Conservation (phyloP, 2,888 invertebrate species). For the Calliopum simillimum region DNA sequence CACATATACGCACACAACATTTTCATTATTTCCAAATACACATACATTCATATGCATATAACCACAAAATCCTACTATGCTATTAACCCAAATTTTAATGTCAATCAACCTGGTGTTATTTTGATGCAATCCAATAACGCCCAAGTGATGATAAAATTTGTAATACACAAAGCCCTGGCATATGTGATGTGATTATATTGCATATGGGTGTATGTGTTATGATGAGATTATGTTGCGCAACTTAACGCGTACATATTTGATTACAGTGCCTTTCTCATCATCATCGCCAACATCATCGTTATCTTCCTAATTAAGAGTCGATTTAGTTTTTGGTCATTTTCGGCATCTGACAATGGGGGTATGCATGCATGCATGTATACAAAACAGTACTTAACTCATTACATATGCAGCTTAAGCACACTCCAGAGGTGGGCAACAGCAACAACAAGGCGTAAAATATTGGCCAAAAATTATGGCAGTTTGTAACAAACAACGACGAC, state of each 20-base stretch:
- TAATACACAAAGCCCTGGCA: neutral
- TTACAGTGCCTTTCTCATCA: neutral
- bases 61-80: neutral
- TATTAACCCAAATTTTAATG: conserved; percentile 19
- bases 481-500: neutral
- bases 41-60: neutral
- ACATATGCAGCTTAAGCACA: conserved; percentile 11
- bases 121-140: conserved; percentile 6
- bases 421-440: conserved; percentile 11
- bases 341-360: conserved; percentile 1
- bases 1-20: neutral
- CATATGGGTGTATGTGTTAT: neutral
- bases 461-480: neutral
- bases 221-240: too few species aligned
- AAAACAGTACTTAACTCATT: neutral
- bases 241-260: neutral
- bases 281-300: neutral
- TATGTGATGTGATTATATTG: neutral
- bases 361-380: neutral
- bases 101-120: conserved; percentile 13
- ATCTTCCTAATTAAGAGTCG: conserved; percentile 26
- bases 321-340: conserved; percentile 21
- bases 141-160: neutral
- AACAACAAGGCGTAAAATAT: neutral
- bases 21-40: neutral